These are phyloP conservation scores for Leucania comma DNA, from an alignment of 2,888 invertebrate genomes.

Conservation along the genomic window DNA sequence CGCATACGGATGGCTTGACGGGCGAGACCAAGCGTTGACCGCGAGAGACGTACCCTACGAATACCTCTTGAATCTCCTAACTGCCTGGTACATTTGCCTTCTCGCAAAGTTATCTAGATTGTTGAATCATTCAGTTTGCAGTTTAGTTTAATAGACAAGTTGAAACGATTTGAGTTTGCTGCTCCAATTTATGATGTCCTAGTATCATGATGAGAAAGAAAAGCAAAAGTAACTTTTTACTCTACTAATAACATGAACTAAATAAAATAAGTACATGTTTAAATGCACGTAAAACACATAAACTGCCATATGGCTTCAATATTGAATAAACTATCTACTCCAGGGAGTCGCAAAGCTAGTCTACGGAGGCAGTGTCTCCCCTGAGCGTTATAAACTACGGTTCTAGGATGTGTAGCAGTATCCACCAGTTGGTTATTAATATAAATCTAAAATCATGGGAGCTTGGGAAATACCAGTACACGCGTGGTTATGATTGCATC, in stretches of 20 bases:
- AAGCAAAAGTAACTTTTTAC: too few relatives aligned
- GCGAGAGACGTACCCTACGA: constrained; percentile 28
- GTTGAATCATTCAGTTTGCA: constrained; percentile 27
- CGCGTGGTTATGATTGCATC: not conserved
- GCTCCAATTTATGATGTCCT: constrained; percentile 7
- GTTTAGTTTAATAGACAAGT: constrained; percentile 29
- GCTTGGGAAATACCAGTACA: not conserved
- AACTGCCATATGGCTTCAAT: constrained; percentile 30
- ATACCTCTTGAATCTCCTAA: constrained; percentile 14
- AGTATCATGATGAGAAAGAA: not conserved
- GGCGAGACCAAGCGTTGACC: constrained; percentile 37
- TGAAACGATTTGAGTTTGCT: constrained; percentile 2
- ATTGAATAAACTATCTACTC: constrained; percentile 44
- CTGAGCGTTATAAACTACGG: constrained; percentile 39
- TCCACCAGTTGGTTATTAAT: constrained; percentile 43
- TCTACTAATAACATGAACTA: not conserved
- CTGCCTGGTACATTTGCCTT: constrained; percentile 36
- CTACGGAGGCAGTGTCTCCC: constrained; percentile 38
- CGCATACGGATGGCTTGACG: constrained; percentile 43
- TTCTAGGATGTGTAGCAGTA: constrained; percentile 19
- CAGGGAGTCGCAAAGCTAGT: constrained; percentile 30
- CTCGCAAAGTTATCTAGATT: constrained; percentile 21
- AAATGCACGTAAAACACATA: constrained; percentile 7
- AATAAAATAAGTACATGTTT: not conserved
- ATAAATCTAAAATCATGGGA: constrained; percentile 36